Base-by-base conservation (phyloP, 2,113 vertebrate species). In the Pogonocichla stellata region DNA sequence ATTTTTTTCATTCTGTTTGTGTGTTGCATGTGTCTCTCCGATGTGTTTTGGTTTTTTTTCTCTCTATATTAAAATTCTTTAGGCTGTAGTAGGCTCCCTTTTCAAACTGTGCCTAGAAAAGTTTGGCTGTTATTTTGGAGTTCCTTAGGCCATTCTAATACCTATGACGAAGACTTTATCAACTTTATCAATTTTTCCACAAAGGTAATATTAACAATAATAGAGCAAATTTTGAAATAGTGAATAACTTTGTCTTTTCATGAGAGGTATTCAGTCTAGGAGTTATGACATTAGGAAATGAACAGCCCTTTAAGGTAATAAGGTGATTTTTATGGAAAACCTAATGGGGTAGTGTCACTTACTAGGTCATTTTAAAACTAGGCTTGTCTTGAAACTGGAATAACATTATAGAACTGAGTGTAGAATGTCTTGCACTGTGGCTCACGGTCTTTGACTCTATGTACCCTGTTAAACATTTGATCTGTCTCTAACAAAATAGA, bases 31-130 rank as follows among this genome's bases (percentile, higher is more conserved):
- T 22, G 5, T 66, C 34, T 71, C 29, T 91, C n/a, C 2, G 3
- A 10, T 7, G 12, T 7, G 12, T 1, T 5, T 0, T 51, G 28
- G 15, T 1, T 5, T 31, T 28, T 29, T 5, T 25, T 34, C 6
- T 34, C 38, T 78, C 31, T 22, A 57, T 65, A 8, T 77, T 20
- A 60, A 58, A 75, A 12, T 36, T 82, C 15, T 88, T 65, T 10
- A 43, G 22, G 19, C 38, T 64, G 8, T 12, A 43, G 22, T 45
- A n/a, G n/a, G n/a, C 51, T 74, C 18, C 34, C 9, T 54, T 47
- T 80, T 70, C 58, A 57, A 78, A 73, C 24, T 73, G 7, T 47
- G 19, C 19, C 40, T 79, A 23, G 26, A 74, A 67, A 3, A 54
- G 26, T 67, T 36, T 78, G 51, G 2, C 47, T 71, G 33, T 81